phyloP scores from a whole-genome alignment of 2,888 invertebrate genomes.

The Drosophila suboccidentalis region DNA sequence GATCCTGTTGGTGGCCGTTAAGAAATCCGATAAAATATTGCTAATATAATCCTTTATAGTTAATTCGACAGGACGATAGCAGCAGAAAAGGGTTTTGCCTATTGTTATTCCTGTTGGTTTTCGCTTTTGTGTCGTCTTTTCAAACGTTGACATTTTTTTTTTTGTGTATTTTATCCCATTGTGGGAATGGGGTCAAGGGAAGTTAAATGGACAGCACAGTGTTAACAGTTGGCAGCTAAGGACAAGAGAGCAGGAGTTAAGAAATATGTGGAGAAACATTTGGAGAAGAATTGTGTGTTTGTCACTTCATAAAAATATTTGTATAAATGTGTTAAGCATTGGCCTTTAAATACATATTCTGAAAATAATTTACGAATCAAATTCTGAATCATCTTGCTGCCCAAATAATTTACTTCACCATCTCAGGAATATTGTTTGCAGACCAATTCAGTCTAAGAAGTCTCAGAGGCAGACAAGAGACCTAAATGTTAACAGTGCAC shows the following conservation, averaged over 20 bases:
- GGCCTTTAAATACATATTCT: background rate
- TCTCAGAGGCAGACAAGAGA: conserved; percentile 3
- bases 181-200: conserved; percentile 29
- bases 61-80: conserved; percentile 56
- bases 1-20: conserved; percentile 40
- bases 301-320: conserved; percentile 15
- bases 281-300: conserved; percentile 17
- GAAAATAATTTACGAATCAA: conserved; percentile 1
- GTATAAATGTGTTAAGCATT: conserved; percentile 19
- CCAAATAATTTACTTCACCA: background rate
- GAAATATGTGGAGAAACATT: conserved; percentile 29
- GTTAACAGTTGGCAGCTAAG: conserved; percentile 40
- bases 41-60: conserved; percentile 73
- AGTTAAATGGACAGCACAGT: conserved; percentile 27
- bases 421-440: background rate
- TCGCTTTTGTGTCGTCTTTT: conserved; percentile 50
- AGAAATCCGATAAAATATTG: conserved; percentile 74
- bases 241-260: conserved; percentile 7
- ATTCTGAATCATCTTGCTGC: too few species aligned
- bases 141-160: conserved; percentile 55
- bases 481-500: conserved; percentile 2
- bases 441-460: background rate
- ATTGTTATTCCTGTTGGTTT: conserved; percentile 34
- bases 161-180: conserved; percentile 1
- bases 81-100: conserved; percentile 46